Percentiles rank a stretch among this genome's conserved stretches.
These are phyloP conservation scores for Hemithea aestivaria DNA, from an alignment of 2,888 invertebrate species.

Conservation along the genomic window DNA sequence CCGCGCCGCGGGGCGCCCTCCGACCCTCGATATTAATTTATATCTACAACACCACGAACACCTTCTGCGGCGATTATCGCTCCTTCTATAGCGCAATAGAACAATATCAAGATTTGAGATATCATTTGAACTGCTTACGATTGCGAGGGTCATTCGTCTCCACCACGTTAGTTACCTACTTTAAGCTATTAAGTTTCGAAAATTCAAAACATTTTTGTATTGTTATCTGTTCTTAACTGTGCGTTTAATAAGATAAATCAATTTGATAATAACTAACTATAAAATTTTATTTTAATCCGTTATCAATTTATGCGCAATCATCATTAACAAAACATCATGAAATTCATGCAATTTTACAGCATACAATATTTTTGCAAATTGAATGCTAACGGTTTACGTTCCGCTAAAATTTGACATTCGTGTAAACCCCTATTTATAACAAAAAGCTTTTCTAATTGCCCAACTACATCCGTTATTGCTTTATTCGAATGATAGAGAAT, in stretches of 20 bases:
- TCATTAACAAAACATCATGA: slow-evolving; percentile 1
- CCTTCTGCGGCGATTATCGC: slow-evolving; percentile 75
- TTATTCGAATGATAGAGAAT: slow-evolving; percentile 49
- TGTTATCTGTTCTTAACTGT: too few relatives aligned
- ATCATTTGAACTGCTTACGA: slow-evolving; percentile 25
- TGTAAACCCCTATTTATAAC: slow-evolving; percentile 24
- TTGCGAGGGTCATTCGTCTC: too few relatives aligned
- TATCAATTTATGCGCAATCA: neutral
- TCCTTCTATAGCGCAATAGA: slow-evolving; percentile 58
- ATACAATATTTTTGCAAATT: slow-evolving; percentile 3
- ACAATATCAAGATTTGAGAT: slow-evolving; percentile 63
- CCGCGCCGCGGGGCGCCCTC: slow-evolving; percentile 67
- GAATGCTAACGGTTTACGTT: slow-evolving; percentile 23
- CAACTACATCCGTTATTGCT: slow-evolving; percentile 31
- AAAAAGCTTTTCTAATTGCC: slow-evolving; percentile 27
- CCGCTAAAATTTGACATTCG: slow-evolving; percentile 20
- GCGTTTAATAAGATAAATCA: too few relatives aligned
- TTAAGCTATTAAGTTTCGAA: too few relatives aligned
- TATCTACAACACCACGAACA: slow-evolving; percentile 72
- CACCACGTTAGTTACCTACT: too few relatives aligned
- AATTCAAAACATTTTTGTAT: too few relatives aligned
- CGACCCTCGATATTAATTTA: slow-evolving; percentile 75
- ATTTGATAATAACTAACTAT: too few relatives aligned
- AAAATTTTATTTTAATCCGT: too few relatives aligned
- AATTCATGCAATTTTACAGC: neutral